phyloP scores from a whole-genome alignment of 2,113 vertebrate genomes.

The Sminthopsis crassicaudata region DNA sequence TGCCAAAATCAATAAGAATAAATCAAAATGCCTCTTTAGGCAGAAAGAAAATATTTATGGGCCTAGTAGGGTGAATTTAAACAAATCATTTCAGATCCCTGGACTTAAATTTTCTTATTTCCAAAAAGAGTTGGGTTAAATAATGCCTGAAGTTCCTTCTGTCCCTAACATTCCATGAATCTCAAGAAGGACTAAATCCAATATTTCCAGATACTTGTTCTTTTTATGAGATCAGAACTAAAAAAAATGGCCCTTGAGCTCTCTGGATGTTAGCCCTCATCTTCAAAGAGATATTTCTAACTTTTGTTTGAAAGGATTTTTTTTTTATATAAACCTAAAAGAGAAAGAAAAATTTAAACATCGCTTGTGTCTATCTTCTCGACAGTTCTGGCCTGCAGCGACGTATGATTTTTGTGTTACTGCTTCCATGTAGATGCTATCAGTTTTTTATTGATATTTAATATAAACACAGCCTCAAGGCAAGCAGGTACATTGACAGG shows the following conservation, averaged over 20 bases:
- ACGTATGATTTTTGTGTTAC: constrained; percentile 73
- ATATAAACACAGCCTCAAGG: constrained; percentile 73
- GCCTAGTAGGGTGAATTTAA: not conserved
- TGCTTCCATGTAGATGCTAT: constrained; percentile 69
- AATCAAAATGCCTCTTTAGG: not conserved
- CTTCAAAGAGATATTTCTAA: constrained; percentile 40
- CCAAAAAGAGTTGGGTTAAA: not conserved
- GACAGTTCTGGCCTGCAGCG: constrained; percentile 64
- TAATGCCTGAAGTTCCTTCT: not conserved
- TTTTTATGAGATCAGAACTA: not conserved
- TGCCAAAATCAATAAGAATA: not conserved
- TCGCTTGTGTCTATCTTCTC: constrained; percentile 34
- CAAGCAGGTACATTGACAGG: constrained; percentile 72
- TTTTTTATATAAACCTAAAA: constrained; percentile 65
- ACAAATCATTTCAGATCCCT: not conserved
- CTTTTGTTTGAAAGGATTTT: constrained; percentile 42
- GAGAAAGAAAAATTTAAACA: constrained; percentile 64
- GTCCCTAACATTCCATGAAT: not conserved
- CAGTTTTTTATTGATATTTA: constrained; percentile 80
- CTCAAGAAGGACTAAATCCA: constrained; percentile 1
- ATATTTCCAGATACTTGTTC: not conserved
- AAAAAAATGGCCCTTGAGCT: not conserved
- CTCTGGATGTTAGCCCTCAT: constrained; percentile 14
- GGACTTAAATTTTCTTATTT: not conserved
- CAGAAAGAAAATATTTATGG: not conserved